phyloP scores from a whole-genome alignment of 1,140 invertebrate genomes.

The Chrysopa pallens region DNA sequence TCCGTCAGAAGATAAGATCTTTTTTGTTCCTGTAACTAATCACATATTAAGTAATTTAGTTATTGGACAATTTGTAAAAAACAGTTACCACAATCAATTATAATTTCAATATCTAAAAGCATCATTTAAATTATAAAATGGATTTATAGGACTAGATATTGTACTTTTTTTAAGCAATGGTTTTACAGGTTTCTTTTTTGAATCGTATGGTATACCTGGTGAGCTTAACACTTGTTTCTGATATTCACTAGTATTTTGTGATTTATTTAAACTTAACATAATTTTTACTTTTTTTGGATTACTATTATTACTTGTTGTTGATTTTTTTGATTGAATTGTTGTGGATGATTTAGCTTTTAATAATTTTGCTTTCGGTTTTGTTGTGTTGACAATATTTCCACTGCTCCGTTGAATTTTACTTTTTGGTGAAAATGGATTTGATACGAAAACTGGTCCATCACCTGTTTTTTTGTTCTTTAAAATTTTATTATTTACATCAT shows the following conservation, averaged over 20 bases:
- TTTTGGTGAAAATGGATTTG: too few species aligned
- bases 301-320: constrained; percentile 2
- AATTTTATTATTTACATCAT: not conserved
- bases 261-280: constrained; percentile 40
- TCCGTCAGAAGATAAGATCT: too few species aligned
- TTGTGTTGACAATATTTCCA: not conserved
- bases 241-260: constrained; percentile 49
- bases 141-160: constrained; percentile 53
- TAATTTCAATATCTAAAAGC: constrained; percentile 3
- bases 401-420: too few species aligned
- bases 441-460: not conserved
- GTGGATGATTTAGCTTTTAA: constrained; percentile 7
- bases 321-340: not conserved
- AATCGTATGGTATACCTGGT: constrained; percentile 54
- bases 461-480: not conserved
- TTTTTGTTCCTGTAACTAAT: too few species aligned
- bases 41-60: too few species aligned
- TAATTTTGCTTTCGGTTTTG: constrained; percentile 3
- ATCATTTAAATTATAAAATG: constrained; percentile 43
- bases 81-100: too few species aligned
- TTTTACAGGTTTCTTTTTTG: constrained; percentile 39
- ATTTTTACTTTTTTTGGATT: constrained; percentile 38
- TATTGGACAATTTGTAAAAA: too few species aligned
- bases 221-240: constrained; percentile 43
- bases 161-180: constrained; percentile 48